phyloP scores from a whole-genome alignment of 2,888 invertebrate species.

The Kuschelorhynchus macadamiae region DNA sequence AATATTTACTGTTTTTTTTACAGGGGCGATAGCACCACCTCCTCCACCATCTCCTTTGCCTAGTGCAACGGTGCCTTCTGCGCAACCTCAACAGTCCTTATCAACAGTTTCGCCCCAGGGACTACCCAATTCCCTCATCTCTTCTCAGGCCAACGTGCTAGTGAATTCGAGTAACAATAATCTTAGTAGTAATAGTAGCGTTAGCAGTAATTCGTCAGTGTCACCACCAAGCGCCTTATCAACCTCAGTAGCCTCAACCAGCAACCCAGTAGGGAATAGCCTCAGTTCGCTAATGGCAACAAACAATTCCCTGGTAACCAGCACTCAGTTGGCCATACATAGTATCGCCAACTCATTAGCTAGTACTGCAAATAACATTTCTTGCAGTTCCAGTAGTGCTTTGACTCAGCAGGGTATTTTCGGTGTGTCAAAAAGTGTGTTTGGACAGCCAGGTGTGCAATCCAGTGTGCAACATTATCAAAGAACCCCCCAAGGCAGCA shows the following conservation, averaged over 20 bases:
- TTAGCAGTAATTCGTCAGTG: slow-evolving; percentile 51
- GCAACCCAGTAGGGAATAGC: background rate
- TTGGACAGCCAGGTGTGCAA: slow-evolving; percentile 1
- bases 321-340: slow-evolving; percentile 38
- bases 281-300: background rate
- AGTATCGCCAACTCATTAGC: slow-evolving; percentile 44
- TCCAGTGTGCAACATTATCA: slow-evolving; percentile 38
- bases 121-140: slow-evolving; percentile 43
- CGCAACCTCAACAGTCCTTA: slow-evolving; percentile 20
- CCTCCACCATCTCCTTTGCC: slow-evolving; percentile 18
- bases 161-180: slow-evolving; percentile 53
- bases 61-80: slow-evolving; percentile 22
- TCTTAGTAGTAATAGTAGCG: slow-evolving; percentile 41
- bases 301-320: slow-evolving; percentile 31
- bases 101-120: slow-evolving; percentile 6
- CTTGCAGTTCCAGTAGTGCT: background rate
- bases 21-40: slow-evolving; percentile 24
- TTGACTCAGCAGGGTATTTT: slow-evolving; percentile 20
- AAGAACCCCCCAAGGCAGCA: slow-evolving; percentile 47
- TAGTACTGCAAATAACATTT: slow-evolving; percentile 30
- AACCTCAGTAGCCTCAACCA: slow-evolving; percentile 39
- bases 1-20: background rate
- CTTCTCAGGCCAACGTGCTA: slow-evolving; percentile 57
- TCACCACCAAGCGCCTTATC: slow-evolving; percentile 63
- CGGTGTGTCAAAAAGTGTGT: slow-evolving; percentile 8